A percentile compares a stretch with the other conserved stretches of the same genome.
Conservation (phyloP, 2,113 vertebrate species). For the Ceuthmochares aereus region DNA sequence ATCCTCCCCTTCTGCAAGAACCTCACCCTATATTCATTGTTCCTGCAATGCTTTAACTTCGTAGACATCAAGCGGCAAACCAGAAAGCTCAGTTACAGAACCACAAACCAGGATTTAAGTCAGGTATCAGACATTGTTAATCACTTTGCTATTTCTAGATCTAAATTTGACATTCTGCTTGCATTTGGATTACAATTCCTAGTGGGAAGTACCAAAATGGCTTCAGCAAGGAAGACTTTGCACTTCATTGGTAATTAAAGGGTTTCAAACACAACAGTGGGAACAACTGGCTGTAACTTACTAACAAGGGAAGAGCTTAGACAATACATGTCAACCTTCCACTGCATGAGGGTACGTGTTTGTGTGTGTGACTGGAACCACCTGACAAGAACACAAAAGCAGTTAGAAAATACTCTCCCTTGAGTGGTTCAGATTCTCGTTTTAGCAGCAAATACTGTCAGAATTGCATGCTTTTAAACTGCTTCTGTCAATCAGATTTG, state of each 20-base stretch:
- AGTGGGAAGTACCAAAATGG: not conserved
- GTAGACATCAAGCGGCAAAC: not conserved
- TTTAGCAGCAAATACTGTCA: not conserved
- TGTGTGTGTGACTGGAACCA: not conserved
- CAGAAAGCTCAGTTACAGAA: not conserved
- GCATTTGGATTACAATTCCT: not conserved
- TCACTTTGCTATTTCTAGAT: not conserved
- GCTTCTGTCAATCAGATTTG: not conserved
- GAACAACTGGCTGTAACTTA: not conserved
- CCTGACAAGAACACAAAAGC: not conserved
- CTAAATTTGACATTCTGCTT: not conserved
- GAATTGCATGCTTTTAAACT: not conserved
- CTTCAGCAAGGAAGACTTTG: not conserved
- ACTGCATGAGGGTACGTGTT: fast-evolving
- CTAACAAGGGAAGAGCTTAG: not conserved
- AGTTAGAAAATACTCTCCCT: not conserved
- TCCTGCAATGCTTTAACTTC: not conserved
- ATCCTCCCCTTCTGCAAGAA: not conserved
- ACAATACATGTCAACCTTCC: not conserved
- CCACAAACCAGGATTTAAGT: not conserved
- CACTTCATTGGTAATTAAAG: not conserved
- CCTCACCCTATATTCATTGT: not conserved
- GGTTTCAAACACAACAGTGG: not conserved
- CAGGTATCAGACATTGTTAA: not conserved
- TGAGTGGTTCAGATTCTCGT: not conserved